A percentile compares a stretch with the other conserved stretches of the same genome.
phyloP scores from a whole-genome alignment of 2,113 vertebrate species.

The Riparia riparia region DNA sequence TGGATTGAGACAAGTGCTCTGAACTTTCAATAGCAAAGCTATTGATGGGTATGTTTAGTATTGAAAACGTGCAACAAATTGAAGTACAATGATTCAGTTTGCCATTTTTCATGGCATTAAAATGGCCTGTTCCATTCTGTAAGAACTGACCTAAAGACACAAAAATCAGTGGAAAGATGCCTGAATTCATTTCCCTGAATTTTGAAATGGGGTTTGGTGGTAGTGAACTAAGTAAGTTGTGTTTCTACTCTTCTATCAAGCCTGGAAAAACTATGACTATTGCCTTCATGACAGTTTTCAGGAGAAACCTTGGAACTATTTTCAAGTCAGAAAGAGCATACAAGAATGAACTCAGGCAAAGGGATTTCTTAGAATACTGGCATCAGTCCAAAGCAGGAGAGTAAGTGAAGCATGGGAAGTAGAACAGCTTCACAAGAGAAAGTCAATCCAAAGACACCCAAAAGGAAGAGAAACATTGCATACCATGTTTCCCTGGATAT shows the following conservation, averaged over 20 bases:
- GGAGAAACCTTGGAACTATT: neutral
- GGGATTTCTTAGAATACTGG: neutral
- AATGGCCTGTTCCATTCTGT: slow-evolving; percentile 9
- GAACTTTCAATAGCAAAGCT: slow-evolving; percentile 9
- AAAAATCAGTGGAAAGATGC: slow-evolving; percentile 37
- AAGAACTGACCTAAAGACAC: slow-evolving; percentile 5
- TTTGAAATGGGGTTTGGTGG: neutral
- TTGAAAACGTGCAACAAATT: slow-evolving; percentile 1
- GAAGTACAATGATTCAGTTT: neutral
- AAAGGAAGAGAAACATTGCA: neutral
- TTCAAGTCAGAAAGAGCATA: neutral
- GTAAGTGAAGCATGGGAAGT: neutral
- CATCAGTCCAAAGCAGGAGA: neutral
- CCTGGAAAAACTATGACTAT: neutral
- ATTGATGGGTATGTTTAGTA: neutral
- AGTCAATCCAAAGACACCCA: neutral
- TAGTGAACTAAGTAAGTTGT: neutral
- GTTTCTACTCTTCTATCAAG: neutral
- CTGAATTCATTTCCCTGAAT: neutral
- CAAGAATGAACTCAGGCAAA: neutral
- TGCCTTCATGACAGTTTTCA: neutral
- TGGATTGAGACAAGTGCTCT: neutral
- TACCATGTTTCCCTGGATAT: slow-evolving; percentile 10
- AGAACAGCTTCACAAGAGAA: neutral
- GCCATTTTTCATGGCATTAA: neutral